phyloP scores from a whole-genome alignment of 2,888 invertebrate species.

The Plebejus anna region DNA sequence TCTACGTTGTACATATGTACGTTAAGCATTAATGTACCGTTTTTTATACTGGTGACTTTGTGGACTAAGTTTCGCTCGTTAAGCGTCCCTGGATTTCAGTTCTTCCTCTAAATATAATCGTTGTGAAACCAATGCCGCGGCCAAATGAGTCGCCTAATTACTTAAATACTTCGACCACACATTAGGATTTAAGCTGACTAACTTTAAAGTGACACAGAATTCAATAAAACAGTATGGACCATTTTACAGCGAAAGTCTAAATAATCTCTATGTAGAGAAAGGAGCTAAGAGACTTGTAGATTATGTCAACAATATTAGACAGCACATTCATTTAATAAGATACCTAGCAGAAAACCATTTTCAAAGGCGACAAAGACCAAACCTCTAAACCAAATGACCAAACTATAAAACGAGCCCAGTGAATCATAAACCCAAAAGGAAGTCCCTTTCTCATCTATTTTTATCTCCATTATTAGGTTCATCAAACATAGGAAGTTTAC shows the following conservation, averaged over 20 bases:
- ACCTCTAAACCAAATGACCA: background rate
- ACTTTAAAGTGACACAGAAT: background rate
- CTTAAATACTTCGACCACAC: conserved; percentile 38
- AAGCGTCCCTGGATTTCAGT: conserved; percentile 40
- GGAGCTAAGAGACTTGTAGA: no score
- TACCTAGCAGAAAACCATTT: background rate
- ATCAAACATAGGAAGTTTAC: conserved; percentile 26
- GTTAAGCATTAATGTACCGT: no score
- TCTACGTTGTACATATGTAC: no score
- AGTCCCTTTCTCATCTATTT: background rate
- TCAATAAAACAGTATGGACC: background rate
- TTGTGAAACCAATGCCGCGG: conserved; percentile 48
- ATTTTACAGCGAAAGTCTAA: background rate
- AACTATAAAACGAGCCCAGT: conserved; percentile 2
- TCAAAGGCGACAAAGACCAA: background rate
- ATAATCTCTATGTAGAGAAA: background rate
- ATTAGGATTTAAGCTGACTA: conserved; percentile 2
- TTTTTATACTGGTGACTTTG: conserved; percentile 1
- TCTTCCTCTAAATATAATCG: conserved; percentile 46
- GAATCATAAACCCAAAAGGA: conserved; percentile 5
- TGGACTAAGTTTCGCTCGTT: conserved; percentile 36
- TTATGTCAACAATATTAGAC: background rate
- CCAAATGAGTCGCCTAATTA: conserved; percentile 53
- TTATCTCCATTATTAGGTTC: conserved; percentile 13
- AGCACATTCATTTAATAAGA: background rate